Evolutionary conservation across 35 echinoderm and acorn worm species (phyloP).

Genomic region (Eucidaris tribuloides): DNA sequence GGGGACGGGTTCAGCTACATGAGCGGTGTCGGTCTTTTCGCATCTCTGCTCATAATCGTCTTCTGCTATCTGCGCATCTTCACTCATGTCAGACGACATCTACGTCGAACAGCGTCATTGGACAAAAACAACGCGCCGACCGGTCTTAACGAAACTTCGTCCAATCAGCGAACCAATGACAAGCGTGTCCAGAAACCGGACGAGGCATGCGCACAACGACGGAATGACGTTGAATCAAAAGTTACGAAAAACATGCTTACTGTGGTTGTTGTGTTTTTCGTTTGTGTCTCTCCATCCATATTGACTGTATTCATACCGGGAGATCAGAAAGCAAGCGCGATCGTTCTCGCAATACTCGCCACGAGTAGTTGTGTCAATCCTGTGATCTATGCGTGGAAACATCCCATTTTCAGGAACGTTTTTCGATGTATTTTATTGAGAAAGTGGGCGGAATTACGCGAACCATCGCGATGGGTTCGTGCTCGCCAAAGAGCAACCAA

Average conservation of each 20-base stretch:
- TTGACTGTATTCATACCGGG: neutral
- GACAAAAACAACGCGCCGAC: neutral
- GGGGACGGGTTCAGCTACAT: neutral
- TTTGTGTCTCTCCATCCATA: slow-evolving; percentile 4
- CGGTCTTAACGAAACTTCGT: neutral
- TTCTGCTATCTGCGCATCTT: neutral
- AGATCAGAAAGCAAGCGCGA: neutral
- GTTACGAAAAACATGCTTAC: neutral
- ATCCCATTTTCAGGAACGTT: slow-evolving; percentile 2
- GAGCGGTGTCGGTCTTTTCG: neutral
- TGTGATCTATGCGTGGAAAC: neutral
- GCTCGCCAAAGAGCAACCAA: neutral
- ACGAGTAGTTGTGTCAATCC: neutral
- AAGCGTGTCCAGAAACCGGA: neutral
- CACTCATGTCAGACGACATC: neutral
- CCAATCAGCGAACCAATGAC: neutral
- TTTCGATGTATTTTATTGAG: neutral
- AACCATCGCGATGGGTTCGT: neutral
- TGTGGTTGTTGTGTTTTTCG: neutral
- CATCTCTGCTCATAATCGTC: slow-evolving; percentile 5
- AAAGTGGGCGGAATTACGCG: neutral
- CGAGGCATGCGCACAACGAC: neutral
- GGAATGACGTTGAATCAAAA: neutral
- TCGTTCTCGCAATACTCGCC: neutral
- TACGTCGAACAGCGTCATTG: neutral